Evolutionary conservation across 2,888 invertebrate species (phyloP).

Genomic region (Drosophila falleni): DNA sequence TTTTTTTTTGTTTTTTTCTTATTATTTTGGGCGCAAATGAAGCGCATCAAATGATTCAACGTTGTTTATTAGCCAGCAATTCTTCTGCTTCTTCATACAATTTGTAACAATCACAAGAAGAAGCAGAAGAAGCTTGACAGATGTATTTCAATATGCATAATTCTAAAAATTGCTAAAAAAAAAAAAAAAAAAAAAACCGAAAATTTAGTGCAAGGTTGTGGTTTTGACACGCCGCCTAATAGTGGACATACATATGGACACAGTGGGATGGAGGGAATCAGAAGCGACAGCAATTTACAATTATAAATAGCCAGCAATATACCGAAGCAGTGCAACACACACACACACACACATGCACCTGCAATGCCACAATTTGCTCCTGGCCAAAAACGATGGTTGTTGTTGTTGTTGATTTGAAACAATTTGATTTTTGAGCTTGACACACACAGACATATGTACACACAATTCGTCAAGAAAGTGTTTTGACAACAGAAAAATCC

Average conservation of each 20-base stretch:
- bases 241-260: constrained; percentile 13
- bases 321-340: constrained; percentile 55
- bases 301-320: constrained; percentile 72
- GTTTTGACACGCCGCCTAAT: constrained; percentile 68
- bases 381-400: constrained; percentile 45
- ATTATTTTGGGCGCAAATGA: constrained; percentile 35
- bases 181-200: constrained; percentile 15
- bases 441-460: constrained; percentile 39
- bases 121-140: neutral
- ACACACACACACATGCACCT: constrained; percentile 17
- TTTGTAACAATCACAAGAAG: neutral
- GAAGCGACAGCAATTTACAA: constrained; percentile 64
- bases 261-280: neutral
- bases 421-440: constrained; percentile 70
- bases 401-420: constrained; percentile 44
- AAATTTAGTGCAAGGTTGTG: constrained; percentile 76
- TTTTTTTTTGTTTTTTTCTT: neutral
- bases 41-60: constrained; percentile 54
- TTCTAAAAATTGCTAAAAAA: constrained; percentile 67
- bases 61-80: constrained; percentile 30
- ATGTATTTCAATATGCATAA: constrained; percentile 48
- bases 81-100: constrained; percentile 3
- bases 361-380: constrained; percentile 28
- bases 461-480: neutral
- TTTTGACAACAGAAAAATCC: no score